phyloP scores from a whole-genome alignment of 2,113 vertebrate species.

The Ibidorhyncha struthersii region DNA sequence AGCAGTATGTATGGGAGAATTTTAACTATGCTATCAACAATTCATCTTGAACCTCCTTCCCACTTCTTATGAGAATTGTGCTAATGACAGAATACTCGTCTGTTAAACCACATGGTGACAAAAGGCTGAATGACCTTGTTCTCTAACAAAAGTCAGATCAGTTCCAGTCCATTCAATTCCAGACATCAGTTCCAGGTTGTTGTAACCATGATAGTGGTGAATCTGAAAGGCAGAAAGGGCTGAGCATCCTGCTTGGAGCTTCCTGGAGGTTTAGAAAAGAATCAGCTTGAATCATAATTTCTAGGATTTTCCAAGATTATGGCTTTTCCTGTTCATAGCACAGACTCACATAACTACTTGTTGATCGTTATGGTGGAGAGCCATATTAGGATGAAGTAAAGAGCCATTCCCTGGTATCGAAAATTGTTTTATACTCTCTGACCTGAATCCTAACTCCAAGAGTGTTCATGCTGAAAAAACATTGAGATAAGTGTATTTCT shows the following conservation, averaged over 20 bases:
- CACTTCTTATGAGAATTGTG: not conserved
- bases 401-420: not conserved
- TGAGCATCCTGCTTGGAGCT: not conserved
- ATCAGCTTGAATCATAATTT: not conserved
- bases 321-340: not conserved
- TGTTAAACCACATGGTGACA: not conserved
- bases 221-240: not conserved
- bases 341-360: not conserved
- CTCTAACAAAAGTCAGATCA: not conserved
- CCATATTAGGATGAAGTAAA: not conserved
- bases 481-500: not conserved
- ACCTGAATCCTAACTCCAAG: not conserved
- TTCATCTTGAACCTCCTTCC: not conserved
- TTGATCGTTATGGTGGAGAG: not conserved
- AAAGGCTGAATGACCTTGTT: not conserved
- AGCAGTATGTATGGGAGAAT: not conserved
- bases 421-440: not conserved
- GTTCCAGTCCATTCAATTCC: not conserved
- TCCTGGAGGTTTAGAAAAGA: not conserved
- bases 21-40: not conserved
- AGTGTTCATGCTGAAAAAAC: not conserved
- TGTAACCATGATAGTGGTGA: not conserved
- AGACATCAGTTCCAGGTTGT: not conserved
- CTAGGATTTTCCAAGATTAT: not conserved
- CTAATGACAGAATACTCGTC: not conserved